Conservation (phyloP, 2,113 vertebrate species). For the Cercopithecus mona region DNA sequence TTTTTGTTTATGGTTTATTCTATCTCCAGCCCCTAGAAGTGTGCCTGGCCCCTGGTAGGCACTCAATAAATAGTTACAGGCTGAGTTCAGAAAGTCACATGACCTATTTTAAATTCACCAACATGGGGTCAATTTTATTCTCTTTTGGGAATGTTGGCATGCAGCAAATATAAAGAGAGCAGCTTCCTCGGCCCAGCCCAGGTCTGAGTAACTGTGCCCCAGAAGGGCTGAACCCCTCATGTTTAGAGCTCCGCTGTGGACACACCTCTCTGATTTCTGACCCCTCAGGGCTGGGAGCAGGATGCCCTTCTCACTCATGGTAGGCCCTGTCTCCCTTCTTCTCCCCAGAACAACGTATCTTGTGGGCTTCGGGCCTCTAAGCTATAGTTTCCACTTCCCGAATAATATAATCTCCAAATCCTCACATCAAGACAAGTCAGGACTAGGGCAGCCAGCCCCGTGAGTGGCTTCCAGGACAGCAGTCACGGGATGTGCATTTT, state of each 20-base stretch:
- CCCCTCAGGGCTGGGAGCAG: too few relatives aligned
- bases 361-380: neutral
- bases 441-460: accelerated
- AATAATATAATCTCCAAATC: neutral
- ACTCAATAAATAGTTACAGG: neutral
- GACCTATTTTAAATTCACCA: neutral
- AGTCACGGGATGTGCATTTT: neutral
- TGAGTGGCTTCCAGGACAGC: neutral
- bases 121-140: neutral
- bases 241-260: accelerated
- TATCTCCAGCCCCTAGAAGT: neutral
- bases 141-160: neutral
- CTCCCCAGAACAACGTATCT: neutral
- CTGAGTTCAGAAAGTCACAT: neutral
- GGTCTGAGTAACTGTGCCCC: neutral
- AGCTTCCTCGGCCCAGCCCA: neutral
- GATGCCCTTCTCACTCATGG: neutral
- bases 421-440: neutral
- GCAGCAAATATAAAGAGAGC: neutral
- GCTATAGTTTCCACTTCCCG: neutral
- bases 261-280: neutral
- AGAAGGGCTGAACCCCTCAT: neutral
- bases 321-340: neutral
- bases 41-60: accelerated
- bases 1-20: neutral